Conservation (phyloP, 2,888 invertebrate genomes). For the Xiphydria camelus region DNA sequence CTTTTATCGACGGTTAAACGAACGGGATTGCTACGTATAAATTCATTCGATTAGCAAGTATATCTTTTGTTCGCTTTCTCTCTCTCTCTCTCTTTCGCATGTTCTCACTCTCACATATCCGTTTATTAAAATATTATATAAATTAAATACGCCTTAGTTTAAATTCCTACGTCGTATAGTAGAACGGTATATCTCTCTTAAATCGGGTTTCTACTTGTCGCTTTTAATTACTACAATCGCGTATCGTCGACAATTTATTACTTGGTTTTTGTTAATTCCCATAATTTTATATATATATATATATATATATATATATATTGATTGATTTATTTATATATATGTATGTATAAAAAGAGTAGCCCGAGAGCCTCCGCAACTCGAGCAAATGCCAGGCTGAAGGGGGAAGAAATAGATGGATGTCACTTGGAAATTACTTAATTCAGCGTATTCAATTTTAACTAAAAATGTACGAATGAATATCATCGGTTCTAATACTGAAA, state of each 20-base stretch:
- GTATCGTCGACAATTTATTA: too few species aligned
- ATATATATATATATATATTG: neutral
- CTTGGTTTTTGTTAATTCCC: neutral
- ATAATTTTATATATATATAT: neutral
- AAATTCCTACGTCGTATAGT: constrained; percentile 14
- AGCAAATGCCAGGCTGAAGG: constrained; percentile 8
- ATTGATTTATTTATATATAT: constrained; percentile 23
- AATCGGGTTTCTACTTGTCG: too few species aligned
- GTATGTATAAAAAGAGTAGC: constrained; percentile 42
- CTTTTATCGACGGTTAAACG: too few species aligned
- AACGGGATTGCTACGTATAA: too few species aligned
- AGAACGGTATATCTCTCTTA: too few species aligned
- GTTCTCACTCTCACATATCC: neutral
- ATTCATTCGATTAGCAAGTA: too few species aligned
- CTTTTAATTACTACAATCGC: too few species aligned
- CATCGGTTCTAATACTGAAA: too few species aligned
- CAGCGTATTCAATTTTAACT: too few species aligned
- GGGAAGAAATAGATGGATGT: neutral
- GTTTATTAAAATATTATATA: constrained; percentile 40
- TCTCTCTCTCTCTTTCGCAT: too few species aligned
- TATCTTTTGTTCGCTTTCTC: too few species aligned
- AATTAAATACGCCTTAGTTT: constrained; percentile 36
- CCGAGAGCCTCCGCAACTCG: constrained; percentile 34
- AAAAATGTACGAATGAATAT: too few species aligned
- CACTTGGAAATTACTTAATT: neutral